Conservation (phyloP, 2,113 vertebrate species). For the Xiphophorus couchianus region DNA sequence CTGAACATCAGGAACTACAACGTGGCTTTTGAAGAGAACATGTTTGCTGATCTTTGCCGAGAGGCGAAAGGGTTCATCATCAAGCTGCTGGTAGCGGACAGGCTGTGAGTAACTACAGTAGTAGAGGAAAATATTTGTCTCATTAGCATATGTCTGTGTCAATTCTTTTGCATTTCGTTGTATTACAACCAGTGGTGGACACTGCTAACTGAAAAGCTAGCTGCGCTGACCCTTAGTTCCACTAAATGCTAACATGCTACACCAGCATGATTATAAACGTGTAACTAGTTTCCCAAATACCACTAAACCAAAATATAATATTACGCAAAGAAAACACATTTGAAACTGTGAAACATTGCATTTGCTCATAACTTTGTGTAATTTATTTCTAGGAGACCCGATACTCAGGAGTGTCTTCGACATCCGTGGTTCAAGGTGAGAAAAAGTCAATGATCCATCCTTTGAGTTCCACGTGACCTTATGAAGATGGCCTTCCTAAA, state of each 20-base stretch:
- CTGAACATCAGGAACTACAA: constrained; percentile 97
- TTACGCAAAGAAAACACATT: neutral
- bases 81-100: constrained; percentile 93
- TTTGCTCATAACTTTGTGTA: neutral
- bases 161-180: no score
- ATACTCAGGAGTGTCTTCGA: constrained; percentile 89
- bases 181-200: no score
- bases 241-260: no score
- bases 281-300: no score
- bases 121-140: neutral
- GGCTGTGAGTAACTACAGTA: constrained; percentile 84
- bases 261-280: no score
- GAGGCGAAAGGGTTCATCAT: constrained; percentile 97
- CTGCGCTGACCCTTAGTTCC: no score
- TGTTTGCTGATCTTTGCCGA: constrained; percentile 90
- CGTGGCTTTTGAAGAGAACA: constrained; percentile 93
- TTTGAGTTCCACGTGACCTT: neutral
- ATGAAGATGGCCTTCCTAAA: neutral
- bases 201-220: no score
- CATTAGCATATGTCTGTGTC: no score
- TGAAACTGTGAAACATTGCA: neutral
- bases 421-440: constrained; percentile 98
- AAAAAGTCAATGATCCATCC: neutral
- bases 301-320: neutral
- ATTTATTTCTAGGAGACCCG: constrained; percentile 85